Evolutionary conservation across 92 coral and sea anemone species (phyloP).

Genomic region (Blastomussa wellsi): DNA sequence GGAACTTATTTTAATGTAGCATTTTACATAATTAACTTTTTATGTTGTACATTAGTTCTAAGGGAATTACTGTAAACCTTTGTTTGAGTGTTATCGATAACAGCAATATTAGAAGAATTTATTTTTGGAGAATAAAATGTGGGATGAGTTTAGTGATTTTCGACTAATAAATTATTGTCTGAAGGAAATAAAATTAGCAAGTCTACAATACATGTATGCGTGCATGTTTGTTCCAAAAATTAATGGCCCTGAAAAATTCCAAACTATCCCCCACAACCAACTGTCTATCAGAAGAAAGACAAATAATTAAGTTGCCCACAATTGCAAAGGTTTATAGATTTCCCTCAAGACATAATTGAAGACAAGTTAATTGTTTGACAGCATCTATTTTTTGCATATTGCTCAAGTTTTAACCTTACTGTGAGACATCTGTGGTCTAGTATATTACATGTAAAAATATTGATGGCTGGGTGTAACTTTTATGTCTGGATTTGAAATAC

Average conservation of each 20-base stretch:
- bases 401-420: neutral
- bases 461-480: neutral
- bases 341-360: neutral
- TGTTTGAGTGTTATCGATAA: neutral
- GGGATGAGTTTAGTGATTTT: neutral
- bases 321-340: neutral
- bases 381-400: neutral
- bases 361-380: neutral
- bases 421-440: neutral
- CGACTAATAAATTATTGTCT: too few relatives aligned
- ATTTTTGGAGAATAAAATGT: neutral
- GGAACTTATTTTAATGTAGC: constrained; percentile 1
- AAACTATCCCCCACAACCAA: too few relatives aligned
- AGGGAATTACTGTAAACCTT: neutral
- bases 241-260: too few relatives aligned
- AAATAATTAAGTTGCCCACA: too few relatives aligned
- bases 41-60: constrained; percentile 6
- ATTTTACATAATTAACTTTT: neutral
- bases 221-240: too few relatives aligned
- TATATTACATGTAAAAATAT: neutral
- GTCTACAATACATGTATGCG: too few relatives aligned
- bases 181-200: too few relatives aligned
- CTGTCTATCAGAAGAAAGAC: too few relatives aligned
- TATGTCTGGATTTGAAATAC: neutral
- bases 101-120: neutral